Conservation (phyloP, 2,113 vertebrate species). For the Cyrtonyx montezumae region DNA sequence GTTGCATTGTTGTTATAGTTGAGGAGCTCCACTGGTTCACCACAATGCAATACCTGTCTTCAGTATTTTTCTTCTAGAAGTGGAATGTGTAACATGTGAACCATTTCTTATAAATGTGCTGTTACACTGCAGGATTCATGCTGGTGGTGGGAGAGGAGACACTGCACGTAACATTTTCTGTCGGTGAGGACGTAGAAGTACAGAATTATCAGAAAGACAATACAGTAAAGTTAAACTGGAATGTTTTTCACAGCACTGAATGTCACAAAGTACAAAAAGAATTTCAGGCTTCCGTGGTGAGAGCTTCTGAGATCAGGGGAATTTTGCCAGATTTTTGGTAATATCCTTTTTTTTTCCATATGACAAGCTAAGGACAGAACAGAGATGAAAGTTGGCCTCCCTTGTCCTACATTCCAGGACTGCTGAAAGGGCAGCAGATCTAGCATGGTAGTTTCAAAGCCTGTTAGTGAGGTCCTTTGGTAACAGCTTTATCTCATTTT, state of each 20-base stretch:
- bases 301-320: background rate
- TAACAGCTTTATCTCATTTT: slow-evolving; percentile 11
- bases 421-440: background rate
- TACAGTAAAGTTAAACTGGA: background rate
- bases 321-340: background rate
- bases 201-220: background rate
- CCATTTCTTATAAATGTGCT: background rate
- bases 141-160: background rate
- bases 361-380: background rate
- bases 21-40: background rate
- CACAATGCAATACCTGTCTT: background rate
- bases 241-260: background rate
- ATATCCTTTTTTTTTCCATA: slow-evolving; percentile 7
- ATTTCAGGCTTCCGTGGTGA: background rate
- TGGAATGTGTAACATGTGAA: background rate
- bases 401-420: background rate
- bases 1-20: background rate
- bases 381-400: background rate
- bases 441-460: background rate
- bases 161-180: background rate
- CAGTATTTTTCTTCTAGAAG: background rate
- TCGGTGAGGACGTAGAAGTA: background rate
- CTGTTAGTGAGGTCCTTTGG: background rate
- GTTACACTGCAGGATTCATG: background rate
- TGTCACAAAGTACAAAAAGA: background rate